Evolutionary conservation across 2,113 vertebrate genomes (phyloP), one percentile per base, ranked within the genome.

Genomic region (Otus sunia): DNA sequence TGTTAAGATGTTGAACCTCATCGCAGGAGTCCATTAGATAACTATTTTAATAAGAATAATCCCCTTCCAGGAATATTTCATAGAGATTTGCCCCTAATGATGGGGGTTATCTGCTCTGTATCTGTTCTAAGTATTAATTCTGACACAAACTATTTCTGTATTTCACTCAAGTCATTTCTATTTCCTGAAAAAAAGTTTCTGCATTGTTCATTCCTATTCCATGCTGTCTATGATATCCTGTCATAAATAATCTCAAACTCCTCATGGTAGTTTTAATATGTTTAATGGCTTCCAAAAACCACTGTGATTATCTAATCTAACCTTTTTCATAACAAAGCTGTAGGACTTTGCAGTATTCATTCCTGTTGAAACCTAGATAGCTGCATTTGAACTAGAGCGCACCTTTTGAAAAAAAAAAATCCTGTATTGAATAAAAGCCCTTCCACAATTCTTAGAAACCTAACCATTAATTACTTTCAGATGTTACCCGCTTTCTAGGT

Each of bases 381-480:
- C 15, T 71, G 16, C 60, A 56, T 95, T 96, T 95, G 89, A 96
- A 94, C 73, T 71, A 59, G 41, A 88, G 86, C 15, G 71, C 59
- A 55, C 6, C 63, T 92, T 94, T 90, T 76, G 69, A 20, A 67
- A 75, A 81, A 80, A 71, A 58, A 2, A 8, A 26, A 9, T 39
- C 63, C 14, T 12, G 4, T 71, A 43, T 92, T 89, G 76, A 86
- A 87, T 72, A 55, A 92, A 94, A 94, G 47, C 56, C 60, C 60
- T 86, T 84, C 64, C 34, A 72, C 73, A 56, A 26, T 91, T 91
- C 89, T 92, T 87, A 95, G 56, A 95, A 95, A 94, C 19, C 11
- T 78, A 58, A 80, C 89, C 32, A 87, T 94, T 97, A 95, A 94
- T 97, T 95, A 86, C 52, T 87, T 92, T 95, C 89, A 91, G 64